Base-by-base conservation (phyloP, 2,888 invertebrate species). In the Entomobrya multifasciata region DNA sequence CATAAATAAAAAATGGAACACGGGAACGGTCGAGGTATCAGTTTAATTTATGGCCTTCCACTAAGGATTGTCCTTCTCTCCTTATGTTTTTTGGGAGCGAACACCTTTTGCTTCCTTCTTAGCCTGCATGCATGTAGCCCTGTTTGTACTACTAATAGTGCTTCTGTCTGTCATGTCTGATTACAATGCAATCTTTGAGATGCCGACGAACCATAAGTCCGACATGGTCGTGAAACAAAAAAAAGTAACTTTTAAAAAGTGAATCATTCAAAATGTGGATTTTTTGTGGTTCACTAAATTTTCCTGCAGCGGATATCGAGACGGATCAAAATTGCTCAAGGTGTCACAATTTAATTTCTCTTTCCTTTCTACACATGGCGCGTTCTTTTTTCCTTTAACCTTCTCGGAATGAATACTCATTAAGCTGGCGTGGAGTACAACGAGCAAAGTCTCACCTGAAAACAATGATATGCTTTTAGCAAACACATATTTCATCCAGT, bases 111-210 rank as follows among this genome's bases (percentile, higher is more conserved):
- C 49, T 82, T 62, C 47, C 77, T 77, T 57, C 65, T 84, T 60
- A 20, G 57, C 62, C 55, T 49, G 65, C 77, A n/a, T n/a, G n/a
- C n/a, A 77, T 60, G 84, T 84, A 62, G 30, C 70, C 77, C 77
- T 84, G 84, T 84, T 84, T 84, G 77, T 79, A 72, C 72, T 80
- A 80, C 86, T 86, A 86, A 86, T 86, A 80, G 80, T 80, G 79
- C 65, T 57, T 62, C 79, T 65, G 74, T 72, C 62, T 80, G 86
- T 86, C 86, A 86, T 74, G 86, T 86, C 86, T 57, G 74, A 49
- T 80, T 80, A 80, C 74, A 80, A 17, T n/a, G 11, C 25, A 74
- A 74, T 62, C 74, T 86, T 84, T 27, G 72, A 80, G 47, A 65
- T 41, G 60, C 86, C 86, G 86, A 80, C 85, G 44, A 85, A 85